phyloP scores from a whole-genome alignment of 2,113 vertebrate species.

The Engraulis encrasicolus region DNA sequence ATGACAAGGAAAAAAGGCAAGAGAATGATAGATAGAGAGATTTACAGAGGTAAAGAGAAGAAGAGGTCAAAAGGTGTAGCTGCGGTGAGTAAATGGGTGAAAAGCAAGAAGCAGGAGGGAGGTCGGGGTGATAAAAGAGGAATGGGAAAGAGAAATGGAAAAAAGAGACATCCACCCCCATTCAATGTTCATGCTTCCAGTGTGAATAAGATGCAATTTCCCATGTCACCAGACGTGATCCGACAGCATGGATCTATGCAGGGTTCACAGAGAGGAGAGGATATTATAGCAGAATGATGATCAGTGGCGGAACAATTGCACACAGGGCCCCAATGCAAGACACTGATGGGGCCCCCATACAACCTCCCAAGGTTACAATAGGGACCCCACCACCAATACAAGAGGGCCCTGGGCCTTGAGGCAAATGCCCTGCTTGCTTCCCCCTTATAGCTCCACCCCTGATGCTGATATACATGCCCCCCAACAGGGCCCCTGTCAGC shows the following conservation, averaged over 20 bases:
- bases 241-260: conserved; percentile 48
- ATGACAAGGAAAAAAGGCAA: neutral
- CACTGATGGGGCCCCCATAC: no score
- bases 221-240: conserved; percentile 30
- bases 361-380: no score
- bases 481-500: no score
- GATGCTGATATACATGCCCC: no score
- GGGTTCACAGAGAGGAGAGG: conserved; percentile 23
- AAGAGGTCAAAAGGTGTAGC: neutral
- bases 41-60: neutral
- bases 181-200: conserved; percentile 41
- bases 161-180: conserved; percentile 46
- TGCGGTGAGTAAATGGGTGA: no score
- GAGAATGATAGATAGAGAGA: neutral
- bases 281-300: conserved; percentile 31
- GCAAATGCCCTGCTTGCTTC: no score
- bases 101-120: no score
- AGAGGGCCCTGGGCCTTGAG: no score
- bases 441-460: no score
- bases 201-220: neutral
- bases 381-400: no score
- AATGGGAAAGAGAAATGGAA: conserved; percentile 41
- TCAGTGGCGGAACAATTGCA: no score
- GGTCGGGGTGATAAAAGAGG: neutral
- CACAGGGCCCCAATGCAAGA: no score